Conservation (phyloP, 1,140 invertebrate genomes). For the Popillia japonica region DNA sequence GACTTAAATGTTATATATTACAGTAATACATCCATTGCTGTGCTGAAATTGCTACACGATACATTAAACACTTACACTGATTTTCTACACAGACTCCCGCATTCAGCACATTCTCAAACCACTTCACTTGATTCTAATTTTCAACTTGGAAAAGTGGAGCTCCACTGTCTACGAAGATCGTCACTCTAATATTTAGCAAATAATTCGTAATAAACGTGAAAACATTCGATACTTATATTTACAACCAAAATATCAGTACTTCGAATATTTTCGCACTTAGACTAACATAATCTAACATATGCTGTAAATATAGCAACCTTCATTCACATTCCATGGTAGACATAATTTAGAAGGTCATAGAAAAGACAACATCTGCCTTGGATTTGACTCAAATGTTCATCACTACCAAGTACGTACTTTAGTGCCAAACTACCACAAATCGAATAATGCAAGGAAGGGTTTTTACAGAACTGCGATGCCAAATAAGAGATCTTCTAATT, state of each 20-base stretch:
- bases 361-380: conserved; percentile 53
- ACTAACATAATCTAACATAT: conserved; percentile 58
- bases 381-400: conserved; percentile 48
- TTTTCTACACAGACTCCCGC: conserved; percentile 60
- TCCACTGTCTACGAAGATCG: conserved; percentile 46
- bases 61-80: conserved; percentile 54
- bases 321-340: conserved; percentile 60
- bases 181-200: conserved; percentile 38
- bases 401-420: conserved; percentile 46
- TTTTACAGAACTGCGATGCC: conserved; percentile 22
- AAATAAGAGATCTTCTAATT: conserved; percentile 39
- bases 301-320: conserved; percentile 59
- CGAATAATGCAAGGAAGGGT: conserved; percentile 44
- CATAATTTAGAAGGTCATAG: conserved; percentile 56
- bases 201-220: background rate
- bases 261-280: conserved; percentile 38
- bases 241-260: conserved; percentile 4
- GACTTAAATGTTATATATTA: too few relatives aligned
- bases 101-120: conserved; percentile 61
- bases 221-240: background rate
- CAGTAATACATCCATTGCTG: background rate
- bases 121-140: conserved; percentile 60
- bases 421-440: conserved; percentile 49
- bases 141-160: conserved; percentile 46
- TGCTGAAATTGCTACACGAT: conserved; percentile 47